These are phyloP conservation scores for Megaceryle maxima DNA, from an alignment of 2,113 vertebrate genomes.

Conservation along the genomic window DNA sequence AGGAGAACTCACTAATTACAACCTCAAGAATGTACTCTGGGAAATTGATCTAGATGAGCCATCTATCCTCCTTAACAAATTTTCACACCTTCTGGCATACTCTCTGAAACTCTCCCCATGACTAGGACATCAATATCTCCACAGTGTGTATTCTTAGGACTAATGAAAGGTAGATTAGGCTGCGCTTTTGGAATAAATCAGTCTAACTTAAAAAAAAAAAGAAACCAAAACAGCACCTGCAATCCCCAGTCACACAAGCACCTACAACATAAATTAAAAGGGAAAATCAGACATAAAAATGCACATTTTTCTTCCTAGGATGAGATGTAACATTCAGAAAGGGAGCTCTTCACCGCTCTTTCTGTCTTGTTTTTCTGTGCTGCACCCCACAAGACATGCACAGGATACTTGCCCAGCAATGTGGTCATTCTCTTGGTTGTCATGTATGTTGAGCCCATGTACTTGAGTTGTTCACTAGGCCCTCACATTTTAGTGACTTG, in stretches of 20 bases:
- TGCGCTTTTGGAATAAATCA: not conserved
- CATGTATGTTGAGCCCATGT: no score
- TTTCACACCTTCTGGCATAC: not conserved
- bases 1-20: not conserved
- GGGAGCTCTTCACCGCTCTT: not conserved
- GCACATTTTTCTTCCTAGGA: not conserved
- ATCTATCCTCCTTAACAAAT: not conserved
- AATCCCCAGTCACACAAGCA: not conserved
- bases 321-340: not conserved
- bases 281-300: not conserved
- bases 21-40: not conserved
- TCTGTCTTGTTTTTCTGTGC: not conserved
- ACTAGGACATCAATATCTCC: not conserved
- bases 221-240: not conserved
- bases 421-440: not conserved
- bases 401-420: not conserved
- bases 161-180: not conserved
- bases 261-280: not conserved
- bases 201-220: not conserved
- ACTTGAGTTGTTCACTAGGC: not conserved
- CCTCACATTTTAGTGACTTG: not conserved
- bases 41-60: not conserved
- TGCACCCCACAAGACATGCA: not conserved
- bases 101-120: not conserved
- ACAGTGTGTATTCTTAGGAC: not conserved